Evolutionary conservation across 2,888 invertebrate species (phyloP), one percentile per base, ranked within the genome.

Genomic region (Trissolcus japonicus): DNA sequence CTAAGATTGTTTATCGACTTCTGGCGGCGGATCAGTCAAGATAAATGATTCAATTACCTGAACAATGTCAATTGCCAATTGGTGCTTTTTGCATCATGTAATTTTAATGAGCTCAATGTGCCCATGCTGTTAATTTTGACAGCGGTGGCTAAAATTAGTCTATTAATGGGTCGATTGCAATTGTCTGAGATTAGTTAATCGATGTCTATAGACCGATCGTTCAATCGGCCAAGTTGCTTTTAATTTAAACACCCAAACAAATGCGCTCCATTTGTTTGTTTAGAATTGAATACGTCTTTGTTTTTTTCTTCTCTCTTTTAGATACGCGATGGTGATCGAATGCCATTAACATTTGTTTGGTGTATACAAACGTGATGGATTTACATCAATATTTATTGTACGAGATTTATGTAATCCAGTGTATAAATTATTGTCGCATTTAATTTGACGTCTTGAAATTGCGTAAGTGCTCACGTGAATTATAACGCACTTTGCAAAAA

Each of bases 31-130:
- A 51, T 17, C 6, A 51, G 17, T 51, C 9, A 51, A 16, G 17
- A 25, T 46, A n/a, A 69, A 62, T 66, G 54, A 69, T 74, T 69
- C 78, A 78, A 78, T 78, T 78, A 74, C 62, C 74, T 69, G 74
- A 78, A 78, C 66, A 78, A 78, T 78, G 78, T 78, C 69, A 78
- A 74, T 78, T 78, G 66, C 46, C 74, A 69, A 69, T 78, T 74
- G 51, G 65, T 29, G 51, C 60, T 53, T 66, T 69, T 59, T 69
- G 54, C 66, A 67, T 66, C 55, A 48, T 41, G 16, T 21, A 13
- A 29, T 40, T 19, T 41, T 46, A 46, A 46, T 46, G 46, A 46
- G 16, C 16, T 11, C 16, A 41, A 55, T 41, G 50, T 35, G 61
- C 51, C 25, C 43, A 55, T 40, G 16, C 48, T 61, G 41, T 59